Conservation (phyloP, 2,113 vertebrate genomes). For the Strix aluco region DNA sequence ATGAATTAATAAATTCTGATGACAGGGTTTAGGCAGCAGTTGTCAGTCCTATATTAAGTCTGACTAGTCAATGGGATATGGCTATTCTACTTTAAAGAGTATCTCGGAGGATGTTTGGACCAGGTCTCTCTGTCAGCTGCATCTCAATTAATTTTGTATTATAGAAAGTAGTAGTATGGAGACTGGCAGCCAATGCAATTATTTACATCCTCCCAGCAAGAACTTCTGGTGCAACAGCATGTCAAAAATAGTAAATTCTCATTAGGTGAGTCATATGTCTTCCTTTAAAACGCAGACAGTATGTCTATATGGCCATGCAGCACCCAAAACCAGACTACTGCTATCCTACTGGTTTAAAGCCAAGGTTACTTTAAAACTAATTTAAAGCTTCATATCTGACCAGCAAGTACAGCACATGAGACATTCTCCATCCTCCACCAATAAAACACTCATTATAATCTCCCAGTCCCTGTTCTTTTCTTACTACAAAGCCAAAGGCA, state of each 20-base stretch:
- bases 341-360: not conserved
- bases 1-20: not conserved
- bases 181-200: not conserved
- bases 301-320: not conserved
- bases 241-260: not conserved
- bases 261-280: not conserved
- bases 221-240: not conserved
- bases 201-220: conserved; percentile 1
- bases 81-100: not conserved
- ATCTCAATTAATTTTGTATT: conserved; percentile 21
- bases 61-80: not conserved
- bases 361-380: not conserved
- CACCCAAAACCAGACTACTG: not conserved
- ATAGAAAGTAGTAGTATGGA: not conserved
- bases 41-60: not conserved
- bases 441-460: not conserved
- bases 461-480: not conserved
- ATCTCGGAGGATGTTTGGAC: not conserved
- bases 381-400: not conserved
- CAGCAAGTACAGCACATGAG: not conserved
- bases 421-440: not conserved
- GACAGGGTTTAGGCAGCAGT: not conserved
- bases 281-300: not conserved
- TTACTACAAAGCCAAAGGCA: not conserved
- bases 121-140: not conserved